phyloP scores from a whole-genome alignment of 1,140 invertebrate genomes.

The Theocolax elegans region DNA sequence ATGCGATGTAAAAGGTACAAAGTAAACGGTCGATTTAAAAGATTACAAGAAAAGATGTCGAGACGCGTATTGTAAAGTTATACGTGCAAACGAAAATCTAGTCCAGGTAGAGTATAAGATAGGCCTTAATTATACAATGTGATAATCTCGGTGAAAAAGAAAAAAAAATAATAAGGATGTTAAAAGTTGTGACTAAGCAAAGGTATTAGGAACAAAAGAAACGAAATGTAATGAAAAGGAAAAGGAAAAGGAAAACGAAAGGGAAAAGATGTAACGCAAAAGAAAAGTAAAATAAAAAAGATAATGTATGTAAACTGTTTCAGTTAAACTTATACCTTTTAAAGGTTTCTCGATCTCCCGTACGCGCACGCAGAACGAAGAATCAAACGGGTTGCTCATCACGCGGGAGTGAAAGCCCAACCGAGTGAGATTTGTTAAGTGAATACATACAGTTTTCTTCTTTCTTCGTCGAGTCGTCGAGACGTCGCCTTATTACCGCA shows the following conservation, averaged over 20 bases:
- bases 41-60: not conserved
- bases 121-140: conserved; percentile 44
- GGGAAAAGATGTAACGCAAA: too few relatives aligned
- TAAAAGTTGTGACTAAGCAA: conserved; percentile 13
- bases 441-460: too few relatives aligned
- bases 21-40: too few relatives aligned
- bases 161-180: conserved; percentile 14
- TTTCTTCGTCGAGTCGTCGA: conserved; percentile 11
- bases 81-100: conserved; percentile 20
- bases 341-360: conserved; percentile 7
- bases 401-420: too few relatives aligned
- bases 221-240: not conserved
- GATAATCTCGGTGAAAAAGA: conserved; percentile 32
- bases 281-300: too few relatives aligned
- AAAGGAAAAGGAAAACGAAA: not conserved
- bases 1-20: conserved; percentile 9
- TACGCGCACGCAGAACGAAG: conserved; percentile 2
- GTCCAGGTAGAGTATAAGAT: conserved; percentile 40
- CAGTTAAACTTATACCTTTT: conserved; percentile 9
- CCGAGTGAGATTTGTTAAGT: too few relatives aligned
- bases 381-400: not conserved
- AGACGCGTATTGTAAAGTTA: not conserved
- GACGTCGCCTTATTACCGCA: conserved; percentile 20
- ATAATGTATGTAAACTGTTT: not conserved
- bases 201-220: conserved; percentile 1